Conservation (phyloP, 2,797 vertebrate genomes). For the Chiroxiphia lanceolata region DNA sequence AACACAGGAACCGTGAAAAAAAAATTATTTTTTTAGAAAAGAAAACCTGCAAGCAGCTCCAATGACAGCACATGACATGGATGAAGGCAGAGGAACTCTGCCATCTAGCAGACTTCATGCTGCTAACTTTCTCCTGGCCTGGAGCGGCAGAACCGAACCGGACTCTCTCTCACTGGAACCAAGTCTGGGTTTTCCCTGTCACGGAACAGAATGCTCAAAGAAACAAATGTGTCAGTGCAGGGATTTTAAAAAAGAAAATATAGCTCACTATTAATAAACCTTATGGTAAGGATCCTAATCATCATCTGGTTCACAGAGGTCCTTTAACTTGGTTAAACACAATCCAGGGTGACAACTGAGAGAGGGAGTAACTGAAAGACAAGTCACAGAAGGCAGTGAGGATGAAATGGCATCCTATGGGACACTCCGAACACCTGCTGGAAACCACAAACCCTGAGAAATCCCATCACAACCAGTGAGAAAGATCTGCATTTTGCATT, state of each 20-base stretch:
- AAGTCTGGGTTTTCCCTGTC: background rate
- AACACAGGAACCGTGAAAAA: background rate
- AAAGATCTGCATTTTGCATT: background rate
- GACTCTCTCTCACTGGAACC: background rate
- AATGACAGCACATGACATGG: background rate
- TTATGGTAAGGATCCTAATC: background rate
- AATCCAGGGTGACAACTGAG: background rate
- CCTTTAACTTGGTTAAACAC: background rate
- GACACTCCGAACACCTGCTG: background rate
- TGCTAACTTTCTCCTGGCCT: background rate
- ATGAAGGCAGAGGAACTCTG: background rate
- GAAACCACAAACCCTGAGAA: background rate
- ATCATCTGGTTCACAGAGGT: background rate
- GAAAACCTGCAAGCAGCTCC: background rate
- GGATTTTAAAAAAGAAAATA: background rate
- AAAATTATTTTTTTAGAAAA: background rate
- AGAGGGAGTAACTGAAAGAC: background rate
- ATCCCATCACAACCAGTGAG: background rate
- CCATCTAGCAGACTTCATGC: background rate
- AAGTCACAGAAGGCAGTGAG: background rate
- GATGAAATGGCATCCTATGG: background rate
- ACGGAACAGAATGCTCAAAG: background rate
- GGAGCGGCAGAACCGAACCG: accelerated
- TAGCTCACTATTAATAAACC: background rate
- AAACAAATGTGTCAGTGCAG: background rate